Conservation (phyloP, 23 tunicate genomes). For the Styela clava region DNA sequence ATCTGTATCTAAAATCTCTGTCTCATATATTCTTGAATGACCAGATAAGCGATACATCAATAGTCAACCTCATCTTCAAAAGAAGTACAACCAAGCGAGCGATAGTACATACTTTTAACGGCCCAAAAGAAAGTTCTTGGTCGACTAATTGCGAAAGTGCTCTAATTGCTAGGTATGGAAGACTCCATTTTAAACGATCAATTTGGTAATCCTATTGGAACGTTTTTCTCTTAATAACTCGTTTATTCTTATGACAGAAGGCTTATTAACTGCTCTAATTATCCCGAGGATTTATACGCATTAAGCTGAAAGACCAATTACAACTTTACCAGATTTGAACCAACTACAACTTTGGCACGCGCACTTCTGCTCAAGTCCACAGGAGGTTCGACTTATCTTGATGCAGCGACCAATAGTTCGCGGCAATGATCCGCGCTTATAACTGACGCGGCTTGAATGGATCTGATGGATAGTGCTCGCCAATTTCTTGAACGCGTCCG, state of each 20-base stretch:
- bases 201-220: slow-evolving; percentile 2
- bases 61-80: not conserved
- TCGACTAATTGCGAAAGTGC: slow-evolving; percentile 11
- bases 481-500: not conserved
- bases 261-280: not conserved
- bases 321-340: not conserved
- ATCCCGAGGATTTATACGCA: not conserved
- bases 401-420: not conserved
- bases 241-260: not conserved
- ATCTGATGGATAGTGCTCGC: not conserved
- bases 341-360: not conserved
- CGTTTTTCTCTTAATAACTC: not conserved
- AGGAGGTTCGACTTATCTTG: not conserved
- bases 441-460: not conserved
- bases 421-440: not conserved
- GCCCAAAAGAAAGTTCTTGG: not conserved
- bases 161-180: slow-evolving; percentile 11
- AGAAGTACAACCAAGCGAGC: not conserved
- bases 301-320: not conserved
- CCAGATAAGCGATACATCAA: not conserved
- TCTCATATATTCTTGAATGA: too few species aligned
- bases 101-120: not conserved
- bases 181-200: slow-evolving; percentile 12
- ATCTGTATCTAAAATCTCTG: not conserved
- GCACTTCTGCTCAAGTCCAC: not conserved